These are phyloP conservation scores for Drosophila subquinaria DNA, from an alignment of 2,888 invertebrate species.

Conservation along the genomic window DNA sequence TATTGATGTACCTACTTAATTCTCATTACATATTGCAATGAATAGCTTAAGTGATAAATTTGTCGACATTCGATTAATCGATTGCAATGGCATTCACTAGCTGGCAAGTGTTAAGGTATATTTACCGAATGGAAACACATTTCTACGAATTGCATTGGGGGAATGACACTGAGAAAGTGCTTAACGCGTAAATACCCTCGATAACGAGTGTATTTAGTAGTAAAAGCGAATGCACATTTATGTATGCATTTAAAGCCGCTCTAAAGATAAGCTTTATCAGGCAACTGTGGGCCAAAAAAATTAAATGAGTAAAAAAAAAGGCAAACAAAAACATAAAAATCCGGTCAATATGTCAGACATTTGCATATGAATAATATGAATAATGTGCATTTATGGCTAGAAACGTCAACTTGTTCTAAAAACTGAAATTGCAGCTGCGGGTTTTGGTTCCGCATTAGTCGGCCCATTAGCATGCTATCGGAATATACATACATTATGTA, in stretches of 20 bases:
- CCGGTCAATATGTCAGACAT: constrained; percentile 45
- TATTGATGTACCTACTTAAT: too few species aligned
- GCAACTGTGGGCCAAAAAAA: background rate
- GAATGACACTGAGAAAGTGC: constrained; percentile 18
- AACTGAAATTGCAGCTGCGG: constrained; percentile 30
- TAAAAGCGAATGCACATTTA: background rate
- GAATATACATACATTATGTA: background rate
- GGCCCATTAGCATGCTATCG: constrained; percentile 30
- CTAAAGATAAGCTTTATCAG: constrained; percentile 38
- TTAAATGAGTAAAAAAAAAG: too few species aligned
- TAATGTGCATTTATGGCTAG: constrained; percentile 35
- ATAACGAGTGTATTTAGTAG: background rate
- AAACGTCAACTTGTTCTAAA: background rate
- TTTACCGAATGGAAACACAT: background rate
- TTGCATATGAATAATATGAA: constrained; percentile 60
- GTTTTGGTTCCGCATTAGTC: constrained; percentile 36
- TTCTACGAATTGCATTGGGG: constrained; percentile 4
- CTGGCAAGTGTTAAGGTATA: background rate
- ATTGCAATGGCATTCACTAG: background rate
- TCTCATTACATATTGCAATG: too few species aligned
- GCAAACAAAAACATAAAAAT: constrained; percentile 9
- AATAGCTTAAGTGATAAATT: too few species aligned
- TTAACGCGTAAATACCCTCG: constrained; percentile 1
- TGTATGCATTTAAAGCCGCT: background rate
- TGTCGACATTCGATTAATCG: background rate